Evolutionary conservation across 2,113 vertebrate species (phyloP), one percentile per base, ranked within the genome.

Genomic region (Xiphorhynchus elegans): DNA sequence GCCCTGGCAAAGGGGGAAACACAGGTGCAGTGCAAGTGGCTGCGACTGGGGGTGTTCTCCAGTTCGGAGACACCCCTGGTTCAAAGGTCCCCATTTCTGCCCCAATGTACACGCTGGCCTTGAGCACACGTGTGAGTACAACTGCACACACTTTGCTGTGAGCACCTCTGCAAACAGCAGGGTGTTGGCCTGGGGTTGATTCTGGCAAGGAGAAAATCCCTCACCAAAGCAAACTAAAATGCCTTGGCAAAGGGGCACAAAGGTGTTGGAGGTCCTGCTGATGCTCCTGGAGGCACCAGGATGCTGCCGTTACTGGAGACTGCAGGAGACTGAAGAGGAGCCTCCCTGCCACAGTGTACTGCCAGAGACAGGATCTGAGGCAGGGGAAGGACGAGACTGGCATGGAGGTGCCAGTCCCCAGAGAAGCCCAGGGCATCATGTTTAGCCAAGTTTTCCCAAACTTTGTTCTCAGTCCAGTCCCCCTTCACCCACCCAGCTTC

Each of bases 381-480:
- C 64, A 78, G 20, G 40, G 29, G 20, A 52, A 70, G 78, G 46
- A 75, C 31, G n/a, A 21, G 56, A 26, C 20, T 66, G 66, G n/a
- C 8, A 3, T 20, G 17, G 50, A 83, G 42, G 7, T 40, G 23
- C 40, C 47, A 55, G 40, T 76, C 40, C 28, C 29, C 3, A 8
- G 42, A 62, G 35, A 70, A 75, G 24, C 11, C 40, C 42, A 67
- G n/a, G 84, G 53, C 15, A 28, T 55, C 1, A 0, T 53, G 6
- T 82, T 77, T 31, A 69, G 69, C 9, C 37, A 77, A 13, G 17
- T 39, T 92, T 85, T 79, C 33, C 33, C 9, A 53, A 64, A 25
- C 17, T 5, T 25, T 0, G 0, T 52, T 53, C 17, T 72, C 33
- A 63, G 19, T 35, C 24, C 23, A 0, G 0, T n/a, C 11, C 17